Evolutionary conservation across 2,888 invertebrate species (phyloP), one percentile per base, ranked within the genome.

Genomic region (Podabrus alpinus): DNA sequence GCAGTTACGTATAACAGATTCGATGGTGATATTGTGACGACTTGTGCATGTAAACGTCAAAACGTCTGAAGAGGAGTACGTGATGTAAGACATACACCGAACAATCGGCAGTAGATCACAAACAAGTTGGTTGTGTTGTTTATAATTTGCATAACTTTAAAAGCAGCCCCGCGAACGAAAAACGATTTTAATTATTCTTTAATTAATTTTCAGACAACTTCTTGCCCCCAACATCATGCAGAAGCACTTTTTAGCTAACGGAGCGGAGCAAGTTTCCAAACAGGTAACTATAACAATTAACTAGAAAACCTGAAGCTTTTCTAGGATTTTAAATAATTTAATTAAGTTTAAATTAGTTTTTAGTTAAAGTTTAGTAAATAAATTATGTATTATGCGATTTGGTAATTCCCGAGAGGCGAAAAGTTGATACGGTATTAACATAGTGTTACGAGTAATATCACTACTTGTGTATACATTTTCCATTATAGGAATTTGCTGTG

Each of bases 191-290:
- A 64, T 64, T 64, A 21, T 19, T 3, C 76, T 73, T 78, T 77
- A 80, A 79, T 82, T 88, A 88, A 87, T 86, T 91, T 92, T 67
- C 92, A 96, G 96, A 87, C 95, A 96, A 94, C 92, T 97, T 86
- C 92, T 97, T 88, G 96, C 97, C 86, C 97, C 97, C 78, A 97
- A 97, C 88, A 91, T 97, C 86, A 93, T 94, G 88, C 97, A 97
- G 89, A 96, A 94, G 86, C 96, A 96, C 88, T 96, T 93, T 88
- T 91, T 97, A 85, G 91, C 93, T 77, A 94, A 93, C 86, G 95
- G 95, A 84, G 95, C 94, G 79, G 95, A 95, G 85, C 94, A 94
- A 86, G 91, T 93, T 85, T 91, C 94, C 73, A 93, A 94, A 89
- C 93, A 94, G 91, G 94, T 94, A 88, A 91, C 90, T 70, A 72